phyloP scores from a whole-genome alignment of 2,113 vertebrate genomes.

The Dermatemys mawii region DNA sequence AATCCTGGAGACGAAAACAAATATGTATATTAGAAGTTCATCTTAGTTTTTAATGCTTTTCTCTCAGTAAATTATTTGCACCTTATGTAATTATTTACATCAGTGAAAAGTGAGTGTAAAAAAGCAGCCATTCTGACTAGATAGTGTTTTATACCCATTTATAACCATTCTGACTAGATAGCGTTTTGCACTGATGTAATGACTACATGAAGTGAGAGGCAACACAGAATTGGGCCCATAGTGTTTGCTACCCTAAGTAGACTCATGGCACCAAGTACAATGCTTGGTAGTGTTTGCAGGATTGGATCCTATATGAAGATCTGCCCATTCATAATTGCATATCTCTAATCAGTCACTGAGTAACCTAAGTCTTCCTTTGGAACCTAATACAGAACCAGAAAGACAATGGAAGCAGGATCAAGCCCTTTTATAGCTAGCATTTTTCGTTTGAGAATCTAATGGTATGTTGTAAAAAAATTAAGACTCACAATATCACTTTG shows the following conservation, averaged over 20 bases:
- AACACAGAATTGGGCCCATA: background rate
- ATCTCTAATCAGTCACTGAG: background rate
- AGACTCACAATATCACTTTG: background rate
- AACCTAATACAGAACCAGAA: background rate
- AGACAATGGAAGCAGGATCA: background rate
- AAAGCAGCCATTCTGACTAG: accelerated
- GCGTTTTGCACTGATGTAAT: background rate
- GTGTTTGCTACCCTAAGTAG: accelerated
- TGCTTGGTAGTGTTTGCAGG: background rate
- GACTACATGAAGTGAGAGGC: background rate
- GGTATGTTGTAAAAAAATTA: background rate
- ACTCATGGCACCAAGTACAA: background rate
- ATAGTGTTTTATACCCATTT: background rate
- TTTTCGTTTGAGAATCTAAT: background rate
- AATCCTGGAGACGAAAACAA: constrained; percentile 81
- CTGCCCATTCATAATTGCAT: background rate
- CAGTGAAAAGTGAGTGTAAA: background rate
- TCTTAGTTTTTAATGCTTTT: background rate
- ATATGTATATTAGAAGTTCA: background rate
- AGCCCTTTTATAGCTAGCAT: background rate
- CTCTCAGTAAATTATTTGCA: background rate
- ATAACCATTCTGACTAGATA: accelerated
- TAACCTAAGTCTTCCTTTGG: background rate
- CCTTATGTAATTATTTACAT: background rate
- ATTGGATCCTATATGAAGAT: background rate